phyloP scores from a whole-genome alignment of 2,888 invertebrate genomes.

The Macaria liturata region DNA sequence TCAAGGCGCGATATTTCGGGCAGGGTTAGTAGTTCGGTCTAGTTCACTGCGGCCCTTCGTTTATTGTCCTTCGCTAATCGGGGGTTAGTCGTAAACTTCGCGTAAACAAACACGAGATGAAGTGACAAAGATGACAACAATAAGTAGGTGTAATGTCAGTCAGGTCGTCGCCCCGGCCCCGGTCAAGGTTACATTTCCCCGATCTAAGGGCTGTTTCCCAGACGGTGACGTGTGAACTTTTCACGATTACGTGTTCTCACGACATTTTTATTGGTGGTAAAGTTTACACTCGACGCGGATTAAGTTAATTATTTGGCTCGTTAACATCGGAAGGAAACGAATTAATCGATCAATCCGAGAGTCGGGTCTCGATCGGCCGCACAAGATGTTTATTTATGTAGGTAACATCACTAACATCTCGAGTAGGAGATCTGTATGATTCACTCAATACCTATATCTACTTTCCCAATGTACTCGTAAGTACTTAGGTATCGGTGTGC shows the following conservation, averaged over 20 bases:
- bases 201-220: constrained; percentile 49
- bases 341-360: constrained; percentile 51
- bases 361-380: constrained; percentile 36
- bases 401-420: constrained; percentile 49
- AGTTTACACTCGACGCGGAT: constrained; percentile 38
- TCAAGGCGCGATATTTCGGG: constrained; percentile 67
- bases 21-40: constrained; percentile 76
- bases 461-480: constrained; percentile 46
- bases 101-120: constrained; percentile 49
- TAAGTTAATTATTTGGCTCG: constrained; percentile 46
- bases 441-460: constrained; percentile 49
- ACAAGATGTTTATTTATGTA: constrained; percentile 58
- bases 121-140: constrained; percentile 34
- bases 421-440: constrained; percentile 51
- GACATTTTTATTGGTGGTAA: constrained; percentile 43
- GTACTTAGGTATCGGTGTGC: constrained; percentile 28
- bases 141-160: constrained; percentile 27
- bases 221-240: constrained; percentile 47
- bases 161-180: constrained; percentile 65
- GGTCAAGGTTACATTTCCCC: constrained; percentile 65
- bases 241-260: constrained; percentile 47
- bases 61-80: constrained; percentile 52
- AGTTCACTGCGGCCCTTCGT: constrained; percentile 56
- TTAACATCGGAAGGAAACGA: constrained; percentile 46
- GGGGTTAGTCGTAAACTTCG: constrained; percentile 35